Evolutionary conservation across 1,140 invertebrate genomes (phyloP).

Genomic region (Triops longicaudatus): DNA sequence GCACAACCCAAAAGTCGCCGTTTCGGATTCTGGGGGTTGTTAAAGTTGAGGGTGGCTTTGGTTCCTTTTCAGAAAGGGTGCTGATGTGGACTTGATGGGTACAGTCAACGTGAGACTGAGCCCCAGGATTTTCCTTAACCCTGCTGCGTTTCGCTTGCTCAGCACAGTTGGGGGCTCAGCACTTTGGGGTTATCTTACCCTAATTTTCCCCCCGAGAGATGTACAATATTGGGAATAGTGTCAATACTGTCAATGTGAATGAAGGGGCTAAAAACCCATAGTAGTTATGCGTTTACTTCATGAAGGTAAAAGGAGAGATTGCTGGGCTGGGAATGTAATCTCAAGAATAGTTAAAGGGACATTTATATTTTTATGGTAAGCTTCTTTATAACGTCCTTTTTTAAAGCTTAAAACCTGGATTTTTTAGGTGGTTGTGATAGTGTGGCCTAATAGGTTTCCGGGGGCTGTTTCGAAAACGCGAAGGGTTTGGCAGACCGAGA

Average conservation of each 20-base stretch:
- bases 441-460: conserved; percentile 11
- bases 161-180: background rate
- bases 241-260: background rate
- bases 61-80: background rate
- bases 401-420: background rate
- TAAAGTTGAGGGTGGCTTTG: background rate
- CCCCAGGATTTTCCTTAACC: background rate
- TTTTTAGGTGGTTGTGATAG: background rate
- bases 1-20: background rate
- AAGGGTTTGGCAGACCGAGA: conserved; percentile 11
- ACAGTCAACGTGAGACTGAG: background rate
- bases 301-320: too few species aligned
- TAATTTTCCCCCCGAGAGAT: background rate
- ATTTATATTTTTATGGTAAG: too few species aligned
- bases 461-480: background rate
- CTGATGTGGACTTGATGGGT: conserved; percentile 13
- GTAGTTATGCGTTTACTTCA: too few species aligned
- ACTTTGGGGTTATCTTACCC: conserved; percentile 11
- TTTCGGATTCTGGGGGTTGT: background rate
- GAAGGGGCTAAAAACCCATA: too few species aligned
- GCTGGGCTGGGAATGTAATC: too few species aligned
- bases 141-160: background rate
- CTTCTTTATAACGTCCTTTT: background rate
- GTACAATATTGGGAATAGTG: background rate
- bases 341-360: too few species aligned